phyloP scores from a whole-genome alignment of 2,888 invertebrate genomes.

The Hirtodrosophila histrioides region DNA sequence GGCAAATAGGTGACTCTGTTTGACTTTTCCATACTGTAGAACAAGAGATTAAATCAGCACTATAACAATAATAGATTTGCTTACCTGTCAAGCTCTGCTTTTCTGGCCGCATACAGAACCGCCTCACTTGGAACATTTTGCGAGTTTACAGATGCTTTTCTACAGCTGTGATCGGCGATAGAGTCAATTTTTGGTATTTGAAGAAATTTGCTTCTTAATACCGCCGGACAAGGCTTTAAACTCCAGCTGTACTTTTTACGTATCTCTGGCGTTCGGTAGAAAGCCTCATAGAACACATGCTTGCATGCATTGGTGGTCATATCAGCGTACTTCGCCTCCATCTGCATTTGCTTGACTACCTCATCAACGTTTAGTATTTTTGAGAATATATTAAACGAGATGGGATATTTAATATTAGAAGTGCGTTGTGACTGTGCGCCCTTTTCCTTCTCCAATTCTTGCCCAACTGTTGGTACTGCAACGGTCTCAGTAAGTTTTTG shows the following conservation, averaged over 20 bases:
- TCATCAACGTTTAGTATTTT: slow-evolving; percentile 32
- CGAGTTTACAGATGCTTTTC: too few species aligned
- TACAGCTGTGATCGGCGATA: background rate
- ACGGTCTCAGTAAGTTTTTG: background rate
- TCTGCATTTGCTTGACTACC: slow-evolving; percentile 37
- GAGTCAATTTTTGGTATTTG: slow-evolving; percentile 8
- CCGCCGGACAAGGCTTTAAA: slow-evolving; percentile 17
- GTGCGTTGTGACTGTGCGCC: too few species aligned
- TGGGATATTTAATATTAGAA: slow-evolving; percentile 8
- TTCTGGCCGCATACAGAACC: slow-evolving; percentile 21
- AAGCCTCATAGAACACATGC: slow-evolving; percentile 30
- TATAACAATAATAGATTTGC: background rate
- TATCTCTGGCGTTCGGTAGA: slow-evolving; percentile 37
- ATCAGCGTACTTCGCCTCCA: slow-evolving; percentile 18
- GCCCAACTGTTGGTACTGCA: background rate
- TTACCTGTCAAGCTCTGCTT: slow-evolving; percentile 28
- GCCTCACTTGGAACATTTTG: background rate
- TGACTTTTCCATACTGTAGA: slow-evolving; percentile 12
- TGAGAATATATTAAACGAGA: slow-evolving; percentile 38
- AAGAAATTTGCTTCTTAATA: slow-evolving; percentile 24
- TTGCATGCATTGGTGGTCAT: slow-evolving; percentile 19
- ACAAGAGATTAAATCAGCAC: background rate
- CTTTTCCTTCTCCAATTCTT: background rate
- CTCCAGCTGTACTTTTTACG: slow-evolving; percentile 29
- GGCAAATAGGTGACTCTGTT: slow-evolving; percentile 31